Base-by-base conservation (phyloP, 2,888 invertebrate genomes). In the Xylota sylvarum region DNA sequence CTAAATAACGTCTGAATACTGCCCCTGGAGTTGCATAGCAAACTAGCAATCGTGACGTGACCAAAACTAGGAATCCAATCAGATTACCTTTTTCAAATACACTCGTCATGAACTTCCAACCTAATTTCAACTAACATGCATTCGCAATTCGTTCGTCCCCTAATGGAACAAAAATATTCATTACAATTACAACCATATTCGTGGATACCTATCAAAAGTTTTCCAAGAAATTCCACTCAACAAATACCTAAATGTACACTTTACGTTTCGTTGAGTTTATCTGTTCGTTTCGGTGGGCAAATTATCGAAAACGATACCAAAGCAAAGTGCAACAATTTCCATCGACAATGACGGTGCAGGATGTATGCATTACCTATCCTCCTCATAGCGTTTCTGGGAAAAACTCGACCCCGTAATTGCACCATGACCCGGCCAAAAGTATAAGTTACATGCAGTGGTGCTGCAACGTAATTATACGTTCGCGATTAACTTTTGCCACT, bases 401-500 rank as follows among this genome's bases (percentile, higher is more conserved):
- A 74, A 64, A 76, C 50, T 60, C 85, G 70, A 79, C 74, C 64
- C 60, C 76, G 50, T 77, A 86, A 86, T 86, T 86, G 72, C 72
- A 46, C 43, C 65, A 67, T 60, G 58, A 81, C 76, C 76, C 55
- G 69, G 50, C 60, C 67, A 43, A 67, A 70, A 72, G 60, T 65
- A 72, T 81, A 81, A 77, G 76, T 72, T 81, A 58, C 72, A 81
- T 81, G 85, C 81, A 55, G 43, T 14, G 48, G 37, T 60, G 77
- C 81, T 72, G 86, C 86, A 86, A 64, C 73, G 86, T 86, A 86
- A 86, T 86, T 86, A 82, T 72, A 86, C 67, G 62, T 86, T 69
- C 67, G 23, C 86, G 86, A 86, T 82, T 86, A 81, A 86, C 86
- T 86, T 86, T 86, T 82, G 86, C 86, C 86, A 86, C 86, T 73